Base-by-base conservation (phyloP, 2,888 invertebrate species). In the Hedychridium roseum region DNA sequence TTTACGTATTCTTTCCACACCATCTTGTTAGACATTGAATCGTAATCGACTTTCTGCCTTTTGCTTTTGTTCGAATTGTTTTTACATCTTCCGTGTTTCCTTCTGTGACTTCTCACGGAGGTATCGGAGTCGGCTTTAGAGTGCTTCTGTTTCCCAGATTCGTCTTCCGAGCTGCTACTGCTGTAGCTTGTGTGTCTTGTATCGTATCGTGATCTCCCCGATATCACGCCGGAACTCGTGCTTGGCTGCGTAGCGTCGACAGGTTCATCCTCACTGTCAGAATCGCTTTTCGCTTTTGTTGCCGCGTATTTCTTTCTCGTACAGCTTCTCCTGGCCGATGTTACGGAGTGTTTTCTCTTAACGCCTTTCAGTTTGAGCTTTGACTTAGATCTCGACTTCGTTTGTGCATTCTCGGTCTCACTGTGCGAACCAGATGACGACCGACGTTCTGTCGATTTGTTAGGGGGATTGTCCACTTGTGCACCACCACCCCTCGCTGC, bases 401-500 rank as follows among this genome's bases (percentile, higher is more conserved):
- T 5, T 45, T 45, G 48, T 3, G 44, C n/a, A 12, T 48, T 60
- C 7, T 69, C 67, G 1, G 39, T 47, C 1, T 64, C 68, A 12
- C 62, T 67, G 2, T 34, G 42, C 6, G 64, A 62, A 17, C 54
- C 47, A 5, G 65, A 61, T 3, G 41, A 45, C 7, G 65, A 60
- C 1, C 34, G 46, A 11, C 14, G 6, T 17, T 51, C 57, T 4
- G 44, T 37, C 4, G 37, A 27, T n/a, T 43, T 35, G 12, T 52
- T 47, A 1, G 54, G 36, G 7, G 47, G 28, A 30, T 54, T 57
- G 32, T 47, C 57, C 9, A 50, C 46, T 1, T 36, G 20, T 9
- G 59, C 46, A 2, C 60, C 68, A 26, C 62, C 63, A 35, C 74
- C 74, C 43, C 71, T 54, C 0, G 72, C 67, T 4, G 89, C 86